Evolutionary conservation across 1,140 invertebrate species (phyloP).

Genomic region (Phymastichus coffea): DNA sequence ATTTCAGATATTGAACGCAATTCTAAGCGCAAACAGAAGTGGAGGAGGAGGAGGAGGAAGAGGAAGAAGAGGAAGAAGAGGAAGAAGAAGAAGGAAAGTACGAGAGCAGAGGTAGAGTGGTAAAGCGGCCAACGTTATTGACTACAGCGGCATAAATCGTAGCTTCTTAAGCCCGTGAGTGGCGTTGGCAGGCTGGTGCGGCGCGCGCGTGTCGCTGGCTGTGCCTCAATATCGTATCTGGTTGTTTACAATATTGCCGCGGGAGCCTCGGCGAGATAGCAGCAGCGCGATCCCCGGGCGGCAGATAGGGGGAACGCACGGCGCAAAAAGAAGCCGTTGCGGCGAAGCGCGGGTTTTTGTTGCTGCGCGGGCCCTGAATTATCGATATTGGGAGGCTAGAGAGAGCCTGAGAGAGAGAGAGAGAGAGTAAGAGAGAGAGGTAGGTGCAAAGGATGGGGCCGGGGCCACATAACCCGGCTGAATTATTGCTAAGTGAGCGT

Average conservation of each 20-base stretch:
- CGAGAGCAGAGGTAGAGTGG: too few species aligned
- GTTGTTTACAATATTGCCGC: constrained; percentile 30
- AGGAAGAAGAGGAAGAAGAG: too few species aligned
- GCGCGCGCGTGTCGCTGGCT: constrained; percentile 7
- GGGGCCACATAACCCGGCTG: constrained; percentile 40
- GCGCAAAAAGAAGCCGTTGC: too few species aligned
- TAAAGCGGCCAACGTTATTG: constrained; percentile 29
- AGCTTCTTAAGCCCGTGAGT: too few species aligned
- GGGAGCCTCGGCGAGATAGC: constrained; percentile 4
- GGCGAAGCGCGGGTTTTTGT: too few species aligned
- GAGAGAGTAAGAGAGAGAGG: constrained; percentile 20
- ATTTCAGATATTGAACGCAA: too few species aligned
- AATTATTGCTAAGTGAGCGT: constrained; percentile 52
- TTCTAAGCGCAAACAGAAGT: too few species aligned
- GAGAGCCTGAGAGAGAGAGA: not conserved
- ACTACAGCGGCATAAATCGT: too few species aligned
- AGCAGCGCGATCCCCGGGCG: not conserved
- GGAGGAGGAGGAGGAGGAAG: too few species aligned
- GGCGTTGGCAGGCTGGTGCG: constrained; percentile 11
- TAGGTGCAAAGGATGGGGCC: constrained; percentile 17
- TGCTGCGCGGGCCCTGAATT: constrained; percentile 37
- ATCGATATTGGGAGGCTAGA: constrained; percentile 44
- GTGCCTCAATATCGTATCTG: constrained; percentile 23
- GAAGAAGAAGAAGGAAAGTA: too few species aligned
- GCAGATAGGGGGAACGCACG: too few species aligned